phyloP scores from a whole-genome alignment of 2,797 vertebrate genomes.

The Coendou prehensilis region DNA sequence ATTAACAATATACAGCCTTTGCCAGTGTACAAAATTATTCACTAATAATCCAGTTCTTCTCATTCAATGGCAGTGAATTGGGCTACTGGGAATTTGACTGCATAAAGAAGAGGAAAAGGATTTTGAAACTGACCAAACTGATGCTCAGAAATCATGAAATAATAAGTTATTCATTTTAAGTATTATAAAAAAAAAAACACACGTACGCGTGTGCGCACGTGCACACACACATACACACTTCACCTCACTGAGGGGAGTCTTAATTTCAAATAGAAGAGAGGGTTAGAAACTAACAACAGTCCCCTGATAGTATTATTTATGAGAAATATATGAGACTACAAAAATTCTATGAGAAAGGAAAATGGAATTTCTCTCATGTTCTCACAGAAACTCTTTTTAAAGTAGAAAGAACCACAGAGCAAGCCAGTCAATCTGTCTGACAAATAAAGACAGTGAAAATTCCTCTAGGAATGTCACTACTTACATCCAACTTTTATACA shows the following conservation, averaged over 20 bases:
- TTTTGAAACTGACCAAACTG: constrained; percentile 24
- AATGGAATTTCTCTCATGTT: neutral
- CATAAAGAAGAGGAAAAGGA: neutral
- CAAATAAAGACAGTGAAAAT: neutral
- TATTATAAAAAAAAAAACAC: neutral
- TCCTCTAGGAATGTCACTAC: constrained; percentile 6
- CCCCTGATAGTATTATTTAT: neutral
- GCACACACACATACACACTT: neutral
- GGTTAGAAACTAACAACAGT: neutral
- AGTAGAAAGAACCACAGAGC: neutral
- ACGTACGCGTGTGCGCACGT: too few relatives aligned
- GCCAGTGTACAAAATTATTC: constrained; percentile 12
- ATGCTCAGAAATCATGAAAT: constrained; percentile 20
- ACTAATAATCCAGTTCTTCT: constrained; percentile 36
- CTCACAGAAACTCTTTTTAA: constrained; percentile 46
- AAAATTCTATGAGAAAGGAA: neutral
- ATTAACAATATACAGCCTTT: constrained; percentile 47
- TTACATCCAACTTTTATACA: neutral
- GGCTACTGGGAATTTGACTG: neutral
- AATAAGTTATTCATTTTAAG: constrained; percentile 44
- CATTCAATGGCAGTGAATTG: neutral
- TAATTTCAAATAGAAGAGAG: constrained; percentile 13
- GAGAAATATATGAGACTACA: neutral
- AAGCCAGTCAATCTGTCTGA: constrained; percentile 7
- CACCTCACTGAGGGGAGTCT: neutral